Base-by-base conservation (phyloP, 2,797 vertebrate genomes). In the Gobio occitaniae region DNA sequence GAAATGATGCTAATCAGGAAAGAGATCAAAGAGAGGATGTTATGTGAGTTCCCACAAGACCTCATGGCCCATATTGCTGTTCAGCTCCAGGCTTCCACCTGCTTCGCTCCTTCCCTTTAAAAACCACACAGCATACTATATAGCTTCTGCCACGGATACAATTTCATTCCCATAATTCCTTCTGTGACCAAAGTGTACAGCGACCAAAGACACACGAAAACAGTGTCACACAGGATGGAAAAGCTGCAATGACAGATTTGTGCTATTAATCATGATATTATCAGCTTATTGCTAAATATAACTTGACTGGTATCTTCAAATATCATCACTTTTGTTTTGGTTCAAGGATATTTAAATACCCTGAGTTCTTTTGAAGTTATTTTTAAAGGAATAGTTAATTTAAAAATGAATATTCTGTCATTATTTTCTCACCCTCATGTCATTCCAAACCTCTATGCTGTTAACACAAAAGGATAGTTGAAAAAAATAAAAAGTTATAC, bases 1-100 rank as follows among this genome's bases (percentile, higher is more conserved):
- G 9, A 61, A 75, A 44, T 44, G 65, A 82, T 81, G 78, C 82
- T 87, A 84, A 87, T 84, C 82, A 77, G 65, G 71, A 80, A 87
- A 78, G 72, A 47, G 78, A 85, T 85, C 86, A 87, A 85, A 87
- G 78, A 4, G n/a, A 70, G 72, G 83, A 78, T 84, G 78, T 80
- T 82, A 59, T 81, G 71, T 19, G 29, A 78, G 72, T 44, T 85
- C 83, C 82, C 86, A 41, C 65, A 85, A 76, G 83, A 87, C 78
- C 50, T 75, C 52, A 81, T 87, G 83, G 78, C 79, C 83, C 72
- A 87, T 87, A 78, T 85, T 78, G 47, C 72, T 71, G 44, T 69
- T 80, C 61, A 80, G 83, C 77, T 84, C 66, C 75, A 70, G 66
- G 83, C 71, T 81, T 68, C 56, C 66, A 87, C 78, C 78, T 82